These are phyloP conservation scores for Palythoa caribaeorum DNA, from an alignment of 92 coral and sea anemone genomes.

Conservation along the genomic window DNA sequence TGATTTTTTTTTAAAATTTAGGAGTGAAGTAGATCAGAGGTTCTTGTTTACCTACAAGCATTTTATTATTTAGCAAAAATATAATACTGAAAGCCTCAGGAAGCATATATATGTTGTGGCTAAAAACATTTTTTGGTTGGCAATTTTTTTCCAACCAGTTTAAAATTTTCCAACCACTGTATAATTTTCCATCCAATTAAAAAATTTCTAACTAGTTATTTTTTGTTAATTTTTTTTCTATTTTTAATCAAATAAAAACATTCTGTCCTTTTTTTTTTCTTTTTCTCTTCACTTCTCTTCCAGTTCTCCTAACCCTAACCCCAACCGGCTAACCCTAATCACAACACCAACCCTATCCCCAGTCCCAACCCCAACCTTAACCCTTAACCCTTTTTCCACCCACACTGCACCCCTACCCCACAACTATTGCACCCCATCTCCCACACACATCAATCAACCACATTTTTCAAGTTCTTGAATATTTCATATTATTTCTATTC, in stretches of 20 bases:
- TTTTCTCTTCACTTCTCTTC: not conserved
- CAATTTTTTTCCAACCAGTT: not conserved
- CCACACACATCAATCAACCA: not conserved
- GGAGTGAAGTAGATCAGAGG: slow-evolving; percentile 21
- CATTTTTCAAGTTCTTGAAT: not conserved
- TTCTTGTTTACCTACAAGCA: slow-evolving; percentile 15
- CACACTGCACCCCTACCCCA: not conserved
- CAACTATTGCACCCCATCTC: not conserved
- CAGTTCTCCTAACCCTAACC: not conserved
- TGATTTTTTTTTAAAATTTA: slow-evolving; percentile 16
- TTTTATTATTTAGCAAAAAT: slow-evolving; percentile 9
- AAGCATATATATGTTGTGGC: slow-evolving; percentile 5
- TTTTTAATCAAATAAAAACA: not conserved
- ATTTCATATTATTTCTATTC: slow-evolving; percentile 1
- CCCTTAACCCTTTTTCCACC: not conserved
- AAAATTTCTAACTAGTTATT: not conserved
- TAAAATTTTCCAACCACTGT: not conserved
- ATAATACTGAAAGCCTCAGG: slow-evolving; percentile 19
- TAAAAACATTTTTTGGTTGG: not conserved
- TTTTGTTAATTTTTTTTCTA: no score
- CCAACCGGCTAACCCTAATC: not conserved
- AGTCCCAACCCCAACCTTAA: no score
- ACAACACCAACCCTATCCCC: not conserved
- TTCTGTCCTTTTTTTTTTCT: not conserved
- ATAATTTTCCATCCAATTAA: no score